Evolutionary conservation across 2,888 invertebrate species (phyloP), one percentile per base, ranked within the genome.

Genomic region (Amphimallon solstitiale): DNA sequence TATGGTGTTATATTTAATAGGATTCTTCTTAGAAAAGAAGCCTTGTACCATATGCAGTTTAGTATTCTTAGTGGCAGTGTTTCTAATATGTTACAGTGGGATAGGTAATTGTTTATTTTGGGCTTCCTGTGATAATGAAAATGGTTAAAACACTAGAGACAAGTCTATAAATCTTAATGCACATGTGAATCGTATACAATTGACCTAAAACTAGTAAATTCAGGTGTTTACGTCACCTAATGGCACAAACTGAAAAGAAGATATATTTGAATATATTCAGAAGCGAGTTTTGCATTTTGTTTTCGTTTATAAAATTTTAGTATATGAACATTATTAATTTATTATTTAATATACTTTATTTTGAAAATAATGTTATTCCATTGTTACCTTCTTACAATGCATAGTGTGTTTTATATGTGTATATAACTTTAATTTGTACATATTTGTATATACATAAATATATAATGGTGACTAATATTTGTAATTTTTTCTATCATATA

Each of bases 31-130:
- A 76, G 97, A 98, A 80, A 87, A 96, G 77, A 98, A 95, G 82
- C 98, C 98, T 0, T 99, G 98, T 83, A 97, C 97, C 52, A 95
- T 98, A 71, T 99, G 98, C 86, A 95, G 95, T 78, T 85, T 97
- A 62, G 93, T 98, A 73, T 99, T 99, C 84, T 84, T 98, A 60
- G 92, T 93, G 38, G 95, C 98, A 17, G 93, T 98, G 63, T 93
- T 93, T 77, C 87, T 98, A 15, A 92, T 98, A 71, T 99, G 98
- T 85, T 98, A 97, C 85, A 95, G 95, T 81, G 97, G 97, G 68
- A 89, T 95, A 63, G 97, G 97, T 17, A 95, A 94, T 83, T 98
- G 98, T 83, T 86, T 98, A 70, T 92, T 98, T 80, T 96, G 95
- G 95, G 90, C 90, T 70, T 87, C 86, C 72, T 94, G 94, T 81